Percentiles rank a stretch among this genome's conserved stretches.
Conservation (phyloP, 2,113 vertebrate species). For the Hymenochirus boettgeri region DNA sequence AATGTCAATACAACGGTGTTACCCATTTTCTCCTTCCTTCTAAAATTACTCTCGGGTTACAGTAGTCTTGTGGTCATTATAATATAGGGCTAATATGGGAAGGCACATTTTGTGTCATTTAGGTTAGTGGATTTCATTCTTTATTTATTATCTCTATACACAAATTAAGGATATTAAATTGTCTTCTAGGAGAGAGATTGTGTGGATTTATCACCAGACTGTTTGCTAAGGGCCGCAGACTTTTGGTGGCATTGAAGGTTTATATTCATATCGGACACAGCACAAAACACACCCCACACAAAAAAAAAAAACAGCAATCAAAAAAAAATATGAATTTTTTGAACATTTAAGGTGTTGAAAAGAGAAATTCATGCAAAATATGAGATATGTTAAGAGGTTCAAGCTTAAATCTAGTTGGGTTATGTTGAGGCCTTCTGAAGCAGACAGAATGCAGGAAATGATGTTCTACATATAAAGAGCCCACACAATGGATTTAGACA, state of each 20-base stretch:
- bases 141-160: slow-evolving; percentile 28
- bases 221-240: slow-evolving; percentile 95
- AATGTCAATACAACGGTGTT: neutral
- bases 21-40: neutral
- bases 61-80: neutral
- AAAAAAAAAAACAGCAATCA: no score
- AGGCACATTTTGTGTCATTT: neutral
- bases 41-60: no score
- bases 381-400: neutral
- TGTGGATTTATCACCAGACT: slow-evolving; percentile 79
- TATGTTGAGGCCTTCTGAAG: no score
- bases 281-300: neutral
- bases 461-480: no score
- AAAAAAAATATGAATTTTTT: slow-evolving; percentile 51
- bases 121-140: no score
- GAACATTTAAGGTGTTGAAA: slow-evolving; percentile 53
- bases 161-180: no score
- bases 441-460: no score
- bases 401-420: neutral
- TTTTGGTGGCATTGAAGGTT: slow-evolving; percentile 96
- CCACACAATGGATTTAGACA: no score
- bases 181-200: slow-evolving; percentile 71
- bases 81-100: neutral
- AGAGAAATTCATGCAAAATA: slow-evolving; percentile 55
- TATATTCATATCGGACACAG: slow-evolving; percentile 58